These are phyloP conservation scores for Agraylea sexmaculata DNA, from an alignment of 1,140 invertebrate species.

Conservation along the genomic window DNA sequence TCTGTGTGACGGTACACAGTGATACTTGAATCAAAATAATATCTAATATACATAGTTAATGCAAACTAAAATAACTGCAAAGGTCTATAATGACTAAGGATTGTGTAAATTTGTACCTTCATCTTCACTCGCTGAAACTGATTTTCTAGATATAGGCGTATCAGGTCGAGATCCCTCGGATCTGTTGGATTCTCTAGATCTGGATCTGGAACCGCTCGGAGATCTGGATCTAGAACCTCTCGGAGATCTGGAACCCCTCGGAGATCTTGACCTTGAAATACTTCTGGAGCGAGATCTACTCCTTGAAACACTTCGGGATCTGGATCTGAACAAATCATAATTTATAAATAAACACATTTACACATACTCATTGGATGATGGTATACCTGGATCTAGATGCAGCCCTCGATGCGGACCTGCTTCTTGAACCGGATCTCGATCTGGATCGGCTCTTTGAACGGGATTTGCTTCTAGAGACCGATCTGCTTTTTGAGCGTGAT, in stretches of 20 bases:
- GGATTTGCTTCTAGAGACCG: conserved; percentile 31
- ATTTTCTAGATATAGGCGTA: conserved; percentile 40
- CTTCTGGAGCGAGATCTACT: conserved; percentile 37
- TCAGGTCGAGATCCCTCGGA: conserved; percentile 32
- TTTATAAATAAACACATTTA: too few relatives aligned
- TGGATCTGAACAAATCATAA: too few relatives aligned
- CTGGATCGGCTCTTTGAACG: conserved; percentile 29
- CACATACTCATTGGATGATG: conserved; percentile 11
- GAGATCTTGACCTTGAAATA: conserved; percentile 22
- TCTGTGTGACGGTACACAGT: too few relatives aligned
- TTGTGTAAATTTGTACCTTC: too few relatives aligned
- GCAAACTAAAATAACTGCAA: not conserved
- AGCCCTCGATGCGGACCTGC: conserved; percentile 31
- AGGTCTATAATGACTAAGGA: not conserved
- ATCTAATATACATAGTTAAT: too few relatives aligned
- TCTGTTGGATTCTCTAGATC: conserved; percentile 21
- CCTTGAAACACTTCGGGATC: conserved; percentile 34
- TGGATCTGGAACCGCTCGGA: conserved; percentile 25
- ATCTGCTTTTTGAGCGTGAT: conserved; percentile 24
- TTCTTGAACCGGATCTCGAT: conserved; percentile 23
- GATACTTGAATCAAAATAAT: too few relatives aligned
- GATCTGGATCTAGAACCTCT: conserved; percentile 24
- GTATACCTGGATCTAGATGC: conserved; percentile 29
- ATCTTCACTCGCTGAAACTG: conserved; percentile 41
- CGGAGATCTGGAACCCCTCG: conserved; percentile 17